These are phyloP conservation scores for Malacoraja senta DNA, from an alignment of 2,797 vertebrate species.

Conservation along the genomic window DNA sequence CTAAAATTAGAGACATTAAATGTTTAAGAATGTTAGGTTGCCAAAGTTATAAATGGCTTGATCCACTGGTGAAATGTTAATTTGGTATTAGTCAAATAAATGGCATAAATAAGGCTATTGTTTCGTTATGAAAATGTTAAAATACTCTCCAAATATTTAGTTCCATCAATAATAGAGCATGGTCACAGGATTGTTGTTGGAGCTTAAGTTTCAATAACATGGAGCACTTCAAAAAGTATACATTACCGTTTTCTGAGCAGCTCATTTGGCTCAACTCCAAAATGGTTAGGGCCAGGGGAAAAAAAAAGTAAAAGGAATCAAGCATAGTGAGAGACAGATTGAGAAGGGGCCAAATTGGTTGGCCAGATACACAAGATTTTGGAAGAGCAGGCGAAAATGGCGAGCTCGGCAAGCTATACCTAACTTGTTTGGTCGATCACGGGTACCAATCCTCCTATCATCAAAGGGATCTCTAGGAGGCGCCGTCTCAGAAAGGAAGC, in stretches of 20 bases:
- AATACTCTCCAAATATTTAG: neutral
- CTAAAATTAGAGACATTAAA: neutral
- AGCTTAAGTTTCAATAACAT: neutral
- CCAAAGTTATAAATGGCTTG: neutral
- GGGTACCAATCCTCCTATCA: no score
- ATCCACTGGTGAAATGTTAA: neutral
- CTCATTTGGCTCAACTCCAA: neutral
- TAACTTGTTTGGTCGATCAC: no score
- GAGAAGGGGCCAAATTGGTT: neutral
- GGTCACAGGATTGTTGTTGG: neutral
- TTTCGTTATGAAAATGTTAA: neutral
- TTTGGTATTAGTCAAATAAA: neutral
- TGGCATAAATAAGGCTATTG: neutral
- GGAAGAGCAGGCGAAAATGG: neutral
- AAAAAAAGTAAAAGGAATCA: neutral
- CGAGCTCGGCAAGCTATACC: neutral
- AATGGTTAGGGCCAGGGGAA: neutral
- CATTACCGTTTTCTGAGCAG: neutral
- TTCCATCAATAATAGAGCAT: neutral
- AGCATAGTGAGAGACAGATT: neutral
- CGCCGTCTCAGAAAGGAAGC: no score
- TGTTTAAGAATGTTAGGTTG: neutral
- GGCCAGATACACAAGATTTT: neutral
- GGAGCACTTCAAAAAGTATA: neutral
- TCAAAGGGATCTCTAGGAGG: no score